phyloP scores from a whole-genome alignment of 2,888 invertebrate genomes.

The Epistrophe eligans region DNA sequence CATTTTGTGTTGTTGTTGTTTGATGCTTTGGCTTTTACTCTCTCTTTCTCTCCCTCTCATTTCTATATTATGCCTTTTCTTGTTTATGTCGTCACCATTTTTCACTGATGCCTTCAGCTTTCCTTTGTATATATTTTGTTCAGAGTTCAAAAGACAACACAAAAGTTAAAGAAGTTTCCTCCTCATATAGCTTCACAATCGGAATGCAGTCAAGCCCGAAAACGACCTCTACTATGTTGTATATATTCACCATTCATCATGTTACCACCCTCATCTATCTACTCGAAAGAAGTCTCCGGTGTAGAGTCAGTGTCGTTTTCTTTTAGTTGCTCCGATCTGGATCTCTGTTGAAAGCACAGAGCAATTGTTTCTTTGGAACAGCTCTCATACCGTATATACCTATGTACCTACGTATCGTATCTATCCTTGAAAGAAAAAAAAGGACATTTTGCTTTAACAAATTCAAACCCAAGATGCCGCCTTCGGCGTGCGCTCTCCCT shows the following conservation, averaged over 20 bases:
- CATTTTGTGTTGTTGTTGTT: slow-evolving; percentile 24
- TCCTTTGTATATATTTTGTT: slow-evolving; percentile 45
- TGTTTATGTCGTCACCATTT: slow-evolving; percentile 21
- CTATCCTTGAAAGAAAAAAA: slow-evolving; percentile 8
- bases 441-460: slow-evolving; percentile 36
- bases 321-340: slow-evolving; percentile 43
- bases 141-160: slow-evolving; percentile 72
- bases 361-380: slow-evolving; percentile 72
- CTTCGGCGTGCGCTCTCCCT: slow-evolving; percentile 9
- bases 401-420: too few species aligned
- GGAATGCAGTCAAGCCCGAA: slow-evolving; percentile 61
- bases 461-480: slow-evolving; percentile 23
- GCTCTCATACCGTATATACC: slow-evolving; percentile 2
- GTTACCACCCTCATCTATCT: slow-evolving; percentile 19
- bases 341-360: slow-evolving; percentile 55
- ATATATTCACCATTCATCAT: slow-evolving; percentile 18
- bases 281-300: slow-evolving; percentile 36
- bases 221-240: slow-evolving; percentile 10
- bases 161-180: slow-evolving; percentile 69
- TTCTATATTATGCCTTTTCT: slow-evolving; percentile 1
- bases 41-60: not conserved
- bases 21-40: slow-evolving; percentile 1
- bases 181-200: slow-evolving; percentile 61
- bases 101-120: slow-evolving; percentile 41
- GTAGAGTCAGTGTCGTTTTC: slow-evolving; percentile 46